A percentile compares a stretch with the other conserved stretches of the same genome.
These are phyloP conservation scores for Streptopelia turtur DNA, from an alignment of 2,797 vertebrate species.

Conservation along the genomic window DNA sequence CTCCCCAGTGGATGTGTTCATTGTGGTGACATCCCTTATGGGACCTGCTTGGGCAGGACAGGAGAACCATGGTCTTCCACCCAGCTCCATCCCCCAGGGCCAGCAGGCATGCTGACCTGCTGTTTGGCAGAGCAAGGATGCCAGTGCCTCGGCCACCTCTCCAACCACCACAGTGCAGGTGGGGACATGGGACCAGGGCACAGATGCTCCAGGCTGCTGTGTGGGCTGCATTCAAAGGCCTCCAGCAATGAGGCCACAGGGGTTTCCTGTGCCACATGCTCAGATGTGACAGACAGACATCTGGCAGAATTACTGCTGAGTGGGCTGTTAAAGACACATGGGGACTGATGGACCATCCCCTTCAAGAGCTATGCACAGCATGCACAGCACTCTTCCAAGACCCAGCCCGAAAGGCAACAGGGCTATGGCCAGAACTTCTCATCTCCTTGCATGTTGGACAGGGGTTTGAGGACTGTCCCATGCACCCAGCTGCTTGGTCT, in stretches of 20 bases:
- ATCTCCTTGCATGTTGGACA: background rate
- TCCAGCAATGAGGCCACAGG: background rate
- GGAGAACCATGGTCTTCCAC: background rate
- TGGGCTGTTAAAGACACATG: accelerated
- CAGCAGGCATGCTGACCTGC: too few relatives aligned
- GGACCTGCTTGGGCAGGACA: too few relatives aligned
- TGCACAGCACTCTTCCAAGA: background rate
- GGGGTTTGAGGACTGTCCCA: background rate
- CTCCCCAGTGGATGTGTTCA: background rate
- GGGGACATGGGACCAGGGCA: accelerated
- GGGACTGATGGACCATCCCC: background rate
- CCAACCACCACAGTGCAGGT: background rate
- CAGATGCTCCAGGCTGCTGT: background rate
- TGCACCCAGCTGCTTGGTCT: too few relatives aligned
- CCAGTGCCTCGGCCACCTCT: background rate
- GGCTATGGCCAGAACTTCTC: background rate
- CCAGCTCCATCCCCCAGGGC: background rate
- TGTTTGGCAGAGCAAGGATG: background rate
- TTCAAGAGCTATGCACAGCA: background rate
- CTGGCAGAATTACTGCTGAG: background rate
- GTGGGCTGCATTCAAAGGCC: background rate
- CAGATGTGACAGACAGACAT: background rate
- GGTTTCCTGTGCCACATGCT: background rate
- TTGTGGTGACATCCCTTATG: too few relatives aligned
- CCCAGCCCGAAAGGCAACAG: background rate